Conservation (phyloP, 2,113 vertebrate species). For the Seriola quinqueradiata region DNA sequence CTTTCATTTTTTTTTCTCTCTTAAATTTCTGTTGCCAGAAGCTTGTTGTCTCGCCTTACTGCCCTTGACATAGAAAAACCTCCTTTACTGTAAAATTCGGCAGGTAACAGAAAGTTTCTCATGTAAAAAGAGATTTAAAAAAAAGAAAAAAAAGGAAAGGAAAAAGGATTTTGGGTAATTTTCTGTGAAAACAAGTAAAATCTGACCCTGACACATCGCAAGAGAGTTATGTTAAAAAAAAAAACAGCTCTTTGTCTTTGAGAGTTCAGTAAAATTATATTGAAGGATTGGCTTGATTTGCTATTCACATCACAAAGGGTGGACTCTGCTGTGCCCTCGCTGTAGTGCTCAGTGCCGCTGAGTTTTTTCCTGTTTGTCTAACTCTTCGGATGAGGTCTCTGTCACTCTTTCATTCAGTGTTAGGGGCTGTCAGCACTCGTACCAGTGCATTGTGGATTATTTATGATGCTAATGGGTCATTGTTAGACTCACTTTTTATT, state of each 20-base stretch:
- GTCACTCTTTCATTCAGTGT: not conserved
- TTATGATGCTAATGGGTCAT: conserved; percentile 16
- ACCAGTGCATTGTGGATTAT: not conserved
- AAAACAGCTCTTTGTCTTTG: not conserved
- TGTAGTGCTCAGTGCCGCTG: not conserved
- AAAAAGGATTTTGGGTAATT: not conserved
- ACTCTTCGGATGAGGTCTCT: not conserved
- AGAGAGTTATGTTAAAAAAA: not conserved
- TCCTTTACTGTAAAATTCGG: not conserved
- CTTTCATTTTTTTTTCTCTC: not conserved
- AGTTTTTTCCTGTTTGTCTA: not conserved
- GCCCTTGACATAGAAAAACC: not conserved
- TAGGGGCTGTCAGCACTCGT: not conserved
- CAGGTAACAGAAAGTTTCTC: not conserved
- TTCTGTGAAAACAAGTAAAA: not conserved
- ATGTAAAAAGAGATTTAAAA: too few relatives aligned
- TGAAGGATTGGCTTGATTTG: not conserved
- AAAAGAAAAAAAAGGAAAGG: too few relatives aligned
- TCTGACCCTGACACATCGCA: not conserved
- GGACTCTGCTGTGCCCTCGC: too few relatives aligned
- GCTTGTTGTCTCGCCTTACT: not conserved
- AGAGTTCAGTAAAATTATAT: not conserved
- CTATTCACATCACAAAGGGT: not conserved
- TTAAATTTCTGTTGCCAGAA: not conserved
- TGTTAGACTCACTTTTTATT: conserved; percentile 1